Evolutionary conservation across 2,888 invertebrate genomes (phyloP), one percentile per base, ranked within the genome.

Genomic region (Argyresthia albistria): DNA sequence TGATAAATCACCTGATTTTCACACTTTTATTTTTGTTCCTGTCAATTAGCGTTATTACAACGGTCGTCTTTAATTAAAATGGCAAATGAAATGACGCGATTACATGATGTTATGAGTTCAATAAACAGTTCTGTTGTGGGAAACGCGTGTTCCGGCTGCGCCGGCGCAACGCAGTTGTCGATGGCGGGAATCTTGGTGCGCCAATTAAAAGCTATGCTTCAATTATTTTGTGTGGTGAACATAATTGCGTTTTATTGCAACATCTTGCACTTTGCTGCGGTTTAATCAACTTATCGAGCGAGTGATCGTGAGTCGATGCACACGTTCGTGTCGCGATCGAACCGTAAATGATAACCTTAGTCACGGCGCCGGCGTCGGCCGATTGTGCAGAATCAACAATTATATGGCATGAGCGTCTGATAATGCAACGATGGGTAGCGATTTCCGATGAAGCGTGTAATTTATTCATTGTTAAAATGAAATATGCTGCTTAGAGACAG

Each of bases 221-320:
- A 68, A 72, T 70, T 67, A 67, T 58, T 62, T 60, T 52, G 60
- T 61, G 52, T 49, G 60, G 64, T 60, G 60, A 63, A 64, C 62
- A 63, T 73, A 70, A 71, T 70, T 73, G 63, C 65, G 58, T 69
- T 70, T 68, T 67, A 73, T 69, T 66, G 64, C 65, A 57, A 64
- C 62, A 62, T 59, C 65, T 62, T 62, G 59, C 50, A 8, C 10
- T 15, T 45, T 8, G 61, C 62, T 58, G 43, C 45, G 39, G 61
- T 51, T 59, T 58, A 48, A 54, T 53, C 49, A 59, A 63, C 59
- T 63, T 70, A 70, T 70, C 69, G 39, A 54, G 46, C 53, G 46
- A 54, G 43, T 54, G 49, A 63, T 58, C 64, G 59, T 25, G 43
- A 45, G 45, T 43, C n/a, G 35, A 36, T 12, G 35, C 43, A 50